These are phyloP conservation scores for Bubo scandiacus DNA, from an alignment of 2,113 vertebrate species.

Conservation along the genomic window DNA sequence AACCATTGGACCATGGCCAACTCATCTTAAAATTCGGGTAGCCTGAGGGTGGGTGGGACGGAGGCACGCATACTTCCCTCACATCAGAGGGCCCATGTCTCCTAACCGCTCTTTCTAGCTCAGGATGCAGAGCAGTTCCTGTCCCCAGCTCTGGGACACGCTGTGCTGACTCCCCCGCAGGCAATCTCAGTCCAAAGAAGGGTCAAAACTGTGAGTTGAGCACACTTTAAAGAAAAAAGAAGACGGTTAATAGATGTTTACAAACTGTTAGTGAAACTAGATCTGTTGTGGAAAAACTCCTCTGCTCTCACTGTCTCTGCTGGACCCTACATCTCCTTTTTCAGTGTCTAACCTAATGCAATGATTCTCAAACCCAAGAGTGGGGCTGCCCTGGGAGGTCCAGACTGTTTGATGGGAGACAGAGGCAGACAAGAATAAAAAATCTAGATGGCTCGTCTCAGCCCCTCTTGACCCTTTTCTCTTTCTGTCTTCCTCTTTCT, in stretches of 20 bases:
- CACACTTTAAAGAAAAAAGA: neutral
- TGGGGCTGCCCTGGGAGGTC: neutral
- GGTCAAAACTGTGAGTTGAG: neutral
- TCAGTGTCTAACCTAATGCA: neutral
- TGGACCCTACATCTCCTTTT: neutral
- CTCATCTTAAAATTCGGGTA: neutral
- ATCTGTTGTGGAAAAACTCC: neutral
- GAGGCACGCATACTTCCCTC: neutral
- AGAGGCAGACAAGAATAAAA: neutral
- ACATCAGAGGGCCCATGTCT: neutral
- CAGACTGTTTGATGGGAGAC: neutral
- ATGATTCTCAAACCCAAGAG: neutral
- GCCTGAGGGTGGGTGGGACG: neutral
- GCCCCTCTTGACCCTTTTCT: neutral
- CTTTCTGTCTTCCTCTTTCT: neutral
- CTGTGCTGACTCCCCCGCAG: neutral
- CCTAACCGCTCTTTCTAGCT: neutral
- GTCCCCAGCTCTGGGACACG: neutral
- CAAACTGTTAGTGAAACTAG: neutral
- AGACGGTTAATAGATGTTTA: neutral
- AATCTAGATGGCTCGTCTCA: neutral
- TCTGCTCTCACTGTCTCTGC: neutral
- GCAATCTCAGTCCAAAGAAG: neutral
- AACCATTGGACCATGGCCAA: neutral
- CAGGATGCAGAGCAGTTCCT: neutral